A percentile compares a stretch with the other conserved stretches of the same genome.
Evolutionary conservation across 2,113 vertebrate genomes (phyloP).

Genomic region (Bubo bubo): DNA sequence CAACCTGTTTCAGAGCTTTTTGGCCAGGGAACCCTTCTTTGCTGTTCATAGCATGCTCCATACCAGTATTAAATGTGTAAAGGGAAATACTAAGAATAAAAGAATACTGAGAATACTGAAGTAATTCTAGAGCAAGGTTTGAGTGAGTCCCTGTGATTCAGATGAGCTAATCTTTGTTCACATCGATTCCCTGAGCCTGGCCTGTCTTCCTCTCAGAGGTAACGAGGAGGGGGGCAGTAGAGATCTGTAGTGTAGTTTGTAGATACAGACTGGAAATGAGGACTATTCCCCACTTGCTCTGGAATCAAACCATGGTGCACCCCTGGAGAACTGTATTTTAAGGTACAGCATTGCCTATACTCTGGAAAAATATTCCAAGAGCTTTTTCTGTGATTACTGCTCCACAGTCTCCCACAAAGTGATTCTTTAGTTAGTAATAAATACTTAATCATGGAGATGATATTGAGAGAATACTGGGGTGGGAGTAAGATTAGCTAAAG

Average conservation of each 20-base stretch:
- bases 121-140: background rate
- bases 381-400: background rate
- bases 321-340: background rate
- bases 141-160: background rate
- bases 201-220: background rate
- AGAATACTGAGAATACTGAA: background rate
- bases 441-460: background rate
- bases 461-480: background rate
- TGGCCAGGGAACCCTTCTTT: background rate
- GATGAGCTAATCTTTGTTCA: background rate
- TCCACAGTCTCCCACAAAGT: background rate
- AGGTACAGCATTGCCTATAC: no score
- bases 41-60: background rate
- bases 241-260: no score
- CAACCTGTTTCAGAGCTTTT: background rate
- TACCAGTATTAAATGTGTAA: background rate
- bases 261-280: background rate
- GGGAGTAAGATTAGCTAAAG: background rate
- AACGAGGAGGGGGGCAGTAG: background rate
- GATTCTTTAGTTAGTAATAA: background rate
- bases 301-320: background rate
- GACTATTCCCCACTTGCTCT: background rate
- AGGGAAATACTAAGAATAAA: background rate
- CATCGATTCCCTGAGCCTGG: background rate
- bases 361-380: background rate